Conservation (phyloP, 2,797 vertebrate genomes). For the Sebastes trivittatus region DNA sequence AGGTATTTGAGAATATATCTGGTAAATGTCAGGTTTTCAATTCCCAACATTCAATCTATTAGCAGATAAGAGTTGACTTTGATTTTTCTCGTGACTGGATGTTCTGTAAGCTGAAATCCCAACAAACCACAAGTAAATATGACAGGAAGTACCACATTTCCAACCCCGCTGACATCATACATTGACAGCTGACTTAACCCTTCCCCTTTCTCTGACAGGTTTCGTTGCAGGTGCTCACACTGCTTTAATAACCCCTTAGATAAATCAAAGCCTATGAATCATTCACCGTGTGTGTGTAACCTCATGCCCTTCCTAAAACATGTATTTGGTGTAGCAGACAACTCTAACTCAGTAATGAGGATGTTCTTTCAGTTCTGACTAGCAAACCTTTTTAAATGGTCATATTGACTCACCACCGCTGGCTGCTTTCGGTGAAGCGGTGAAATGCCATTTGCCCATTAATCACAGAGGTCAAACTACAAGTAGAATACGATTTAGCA, state of each 20-base stretch:
- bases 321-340: neutral
- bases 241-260: neutral
- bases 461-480: conserved; percentile 1
- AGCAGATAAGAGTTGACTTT: neutral
- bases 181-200: neutral
- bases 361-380: neutral
- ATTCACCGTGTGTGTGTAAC: neutral
- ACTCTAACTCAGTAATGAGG: neutral
- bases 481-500: neutral
- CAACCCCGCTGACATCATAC: neutral
- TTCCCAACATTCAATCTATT: neutral
- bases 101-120: neutral
- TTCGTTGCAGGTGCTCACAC: neutral
- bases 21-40: neutral
- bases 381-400: neutral
- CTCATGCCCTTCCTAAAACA: neutral
- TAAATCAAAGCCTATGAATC: neutral
- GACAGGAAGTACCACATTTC: neutral
- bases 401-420: neutral
- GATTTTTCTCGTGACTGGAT: neutral
- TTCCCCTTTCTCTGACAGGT: neutral
- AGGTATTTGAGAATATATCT: neutral
- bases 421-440: neutral
- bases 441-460: neutral
- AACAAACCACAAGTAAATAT: neutral